phyloP scores from a whole-genome alignment of 2,113 vertebrate species.

The Grammomys dolichurus region DNA sequence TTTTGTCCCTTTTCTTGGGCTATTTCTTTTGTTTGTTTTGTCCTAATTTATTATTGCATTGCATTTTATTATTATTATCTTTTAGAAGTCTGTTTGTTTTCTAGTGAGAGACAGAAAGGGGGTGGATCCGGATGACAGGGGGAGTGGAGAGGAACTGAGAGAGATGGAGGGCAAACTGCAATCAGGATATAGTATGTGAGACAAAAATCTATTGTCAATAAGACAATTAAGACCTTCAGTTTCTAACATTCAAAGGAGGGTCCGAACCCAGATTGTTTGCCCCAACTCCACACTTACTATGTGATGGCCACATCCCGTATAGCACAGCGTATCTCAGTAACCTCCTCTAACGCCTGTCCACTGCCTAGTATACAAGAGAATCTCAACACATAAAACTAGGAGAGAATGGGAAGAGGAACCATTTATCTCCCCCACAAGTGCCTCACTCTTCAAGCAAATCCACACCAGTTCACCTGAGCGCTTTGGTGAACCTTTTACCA shows the following conservation, averaged over 20 bases:
- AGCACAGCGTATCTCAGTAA: background rate
- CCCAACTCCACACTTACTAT: background rate
- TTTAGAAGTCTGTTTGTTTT: background rate
- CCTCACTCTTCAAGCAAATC: background rate
- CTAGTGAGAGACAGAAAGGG: background rate
- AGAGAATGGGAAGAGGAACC: background rate
- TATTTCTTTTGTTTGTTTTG: background rate
- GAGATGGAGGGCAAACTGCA: background rate
- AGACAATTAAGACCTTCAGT: background rate
- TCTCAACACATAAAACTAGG: background rate
- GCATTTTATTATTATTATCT: background rate
- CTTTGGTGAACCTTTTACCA: background rate
- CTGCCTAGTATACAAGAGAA: background rate
- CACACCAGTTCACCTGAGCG: background rate
- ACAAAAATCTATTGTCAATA: background rate
- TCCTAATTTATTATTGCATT: background rate
- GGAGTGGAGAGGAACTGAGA: background rate
- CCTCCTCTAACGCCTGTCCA: background rate
- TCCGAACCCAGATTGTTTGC: background rate
- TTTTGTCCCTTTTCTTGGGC: background rate
- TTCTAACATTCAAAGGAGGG: background rate
- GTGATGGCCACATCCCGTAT: background rate
- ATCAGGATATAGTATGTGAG: background rate
- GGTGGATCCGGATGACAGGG: background rate
- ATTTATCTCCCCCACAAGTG: background rate